Conservation (phyloP, 2,113 vertebrate species). For the Mesoclemmys tuberculata region DNA sequence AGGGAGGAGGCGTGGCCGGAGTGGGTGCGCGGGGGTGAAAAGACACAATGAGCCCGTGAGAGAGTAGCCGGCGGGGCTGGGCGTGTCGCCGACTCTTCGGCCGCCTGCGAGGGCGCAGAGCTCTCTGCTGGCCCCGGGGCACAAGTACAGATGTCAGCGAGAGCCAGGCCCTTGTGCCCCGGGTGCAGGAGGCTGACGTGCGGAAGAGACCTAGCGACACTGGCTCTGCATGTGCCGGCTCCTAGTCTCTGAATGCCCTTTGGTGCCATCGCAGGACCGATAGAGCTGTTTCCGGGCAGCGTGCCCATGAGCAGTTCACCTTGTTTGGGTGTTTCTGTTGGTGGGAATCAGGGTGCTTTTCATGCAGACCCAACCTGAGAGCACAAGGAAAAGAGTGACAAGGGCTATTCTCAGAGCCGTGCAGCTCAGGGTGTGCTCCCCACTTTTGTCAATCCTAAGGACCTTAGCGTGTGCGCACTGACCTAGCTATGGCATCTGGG, state of each 20-base stretch:
- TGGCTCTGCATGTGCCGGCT: too few relatives aligned
- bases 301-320: too few relatives aligned
- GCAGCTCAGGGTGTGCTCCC: not conserved
- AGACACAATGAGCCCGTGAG: not conserved
- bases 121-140: not conserved
- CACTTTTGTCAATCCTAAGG: too few relatives aligned
- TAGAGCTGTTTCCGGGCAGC: not conserved
- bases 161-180: not conserved
- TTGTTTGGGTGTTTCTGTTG: too few relatives aligned
- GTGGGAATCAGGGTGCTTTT: not conserved
- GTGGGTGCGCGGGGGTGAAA: not conserved
- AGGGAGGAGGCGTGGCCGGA: not conserved
- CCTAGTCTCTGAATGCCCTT: too few relatives aligned
- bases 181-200: too few relatives aligned
- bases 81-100: too few relatives aligned
- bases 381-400: not conserved
- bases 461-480: too few relatives aligned
- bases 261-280: too few relatives aligned
- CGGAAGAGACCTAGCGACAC: not conserved
- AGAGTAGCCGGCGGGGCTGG: not conserved
- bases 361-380: not conserved
- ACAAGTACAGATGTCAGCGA: not conserved
- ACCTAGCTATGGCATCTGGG: too few relatives aligned
- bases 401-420: not conserved
- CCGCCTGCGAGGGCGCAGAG: not conserved